Evolutionary conservation across 2,113 vertebrate species (phyloP).

Genomic region (Mellivora capensis): DNA sequence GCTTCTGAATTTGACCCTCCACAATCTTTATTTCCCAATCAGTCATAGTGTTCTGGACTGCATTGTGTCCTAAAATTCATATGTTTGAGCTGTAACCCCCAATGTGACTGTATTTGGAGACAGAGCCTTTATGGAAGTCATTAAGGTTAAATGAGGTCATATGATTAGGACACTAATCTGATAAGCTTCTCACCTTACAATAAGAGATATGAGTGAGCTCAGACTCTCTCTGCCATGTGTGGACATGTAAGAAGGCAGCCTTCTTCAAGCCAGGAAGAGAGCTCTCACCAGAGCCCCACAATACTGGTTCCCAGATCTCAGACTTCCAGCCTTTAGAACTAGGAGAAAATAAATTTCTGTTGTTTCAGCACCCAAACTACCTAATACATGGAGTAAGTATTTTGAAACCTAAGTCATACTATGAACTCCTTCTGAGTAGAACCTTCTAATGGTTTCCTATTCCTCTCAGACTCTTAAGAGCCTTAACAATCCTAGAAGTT

Average conservation of each 20-base stretch:
- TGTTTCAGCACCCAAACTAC: neutral
- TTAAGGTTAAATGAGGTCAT: neutral
- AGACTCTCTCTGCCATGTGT: neutral
- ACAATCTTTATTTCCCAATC: neutral
- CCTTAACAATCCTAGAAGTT: neutral
- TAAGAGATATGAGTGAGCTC: neutral
- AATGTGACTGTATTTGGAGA: neutral
- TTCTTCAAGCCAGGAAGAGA: neutral
- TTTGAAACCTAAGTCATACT: neutral
- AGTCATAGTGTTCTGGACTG: neutral
- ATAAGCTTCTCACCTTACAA: neutral
- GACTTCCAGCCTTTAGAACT: neutral
- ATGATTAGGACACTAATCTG: neutral
- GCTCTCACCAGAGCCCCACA: neutral
- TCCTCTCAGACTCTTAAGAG: neutral
- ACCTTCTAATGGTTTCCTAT: neutral
- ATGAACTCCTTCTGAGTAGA: neutral
- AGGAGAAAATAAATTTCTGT: neutral
- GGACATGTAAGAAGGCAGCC: neutral
- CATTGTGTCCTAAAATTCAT: neutral
- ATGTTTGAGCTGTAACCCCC: neutral
- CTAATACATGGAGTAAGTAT: neutral
- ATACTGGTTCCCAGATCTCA: neutral
- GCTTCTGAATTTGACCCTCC: neutral
- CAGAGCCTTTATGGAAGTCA: neutral